These are phyloP conservation scores for Ophion ellenae DNA, from an alignment of 2,888 invertebrate species.

Conservation along the genomic window DNA sequence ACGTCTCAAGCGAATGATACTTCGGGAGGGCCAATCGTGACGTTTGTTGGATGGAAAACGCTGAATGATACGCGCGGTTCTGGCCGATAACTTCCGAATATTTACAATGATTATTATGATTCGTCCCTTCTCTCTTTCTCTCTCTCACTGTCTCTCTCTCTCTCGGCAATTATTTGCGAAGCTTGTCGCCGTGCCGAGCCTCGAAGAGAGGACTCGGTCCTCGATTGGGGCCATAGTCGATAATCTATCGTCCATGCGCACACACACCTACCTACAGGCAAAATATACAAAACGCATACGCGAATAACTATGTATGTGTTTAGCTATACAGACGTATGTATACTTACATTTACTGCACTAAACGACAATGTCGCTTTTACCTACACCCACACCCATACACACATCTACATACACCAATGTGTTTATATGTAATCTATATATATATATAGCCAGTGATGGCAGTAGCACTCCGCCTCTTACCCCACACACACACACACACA, in stretches of 20 bases:
- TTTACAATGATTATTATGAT: not conserved
- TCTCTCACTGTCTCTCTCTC: too few relatives aligned
- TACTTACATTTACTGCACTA: not conserved
- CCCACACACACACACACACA: not conserved
- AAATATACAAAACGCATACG: not conserved
- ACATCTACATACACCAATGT: not conserved
- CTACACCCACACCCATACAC: not conserved
- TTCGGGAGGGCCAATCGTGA: too few relatives aligned
- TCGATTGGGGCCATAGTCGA: conserved; percentile 64
- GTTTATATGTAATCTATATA: too few relatives aligned
- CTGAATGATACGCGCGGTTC: too few relatives aligned
- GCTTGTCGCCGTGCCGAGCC: conserved; percentile 14
- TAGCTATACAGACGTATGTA: not conserved
- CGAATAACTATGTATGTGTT: not conserved
- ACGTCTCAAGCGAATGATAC: too few relatives aligned
- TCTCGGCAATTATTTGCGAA: not conserved
- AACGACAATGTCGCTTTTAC: conserved; percentile 21
- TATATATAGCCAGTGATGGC: too few relatives aligned
- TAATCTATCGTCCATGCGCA: conserved; percentile 59
- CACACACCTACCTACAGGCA: conserved; percentile 8
- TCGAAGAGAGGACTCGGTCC: conserved; percentile 55
- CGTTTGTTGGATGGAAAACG: too few relatives aligned
- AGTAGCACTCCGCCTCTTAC: too few relatives aligned
- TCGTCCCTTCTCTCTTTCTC: too few relatives aligned
- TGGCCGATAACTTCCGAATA: too few relatives aligned